A percentile compares a stretch with the other conserved stretches of the same genome.
Conservation (phyloP, 1,140 invertebrate species). For the Pseudoatta argentina region DNA sequence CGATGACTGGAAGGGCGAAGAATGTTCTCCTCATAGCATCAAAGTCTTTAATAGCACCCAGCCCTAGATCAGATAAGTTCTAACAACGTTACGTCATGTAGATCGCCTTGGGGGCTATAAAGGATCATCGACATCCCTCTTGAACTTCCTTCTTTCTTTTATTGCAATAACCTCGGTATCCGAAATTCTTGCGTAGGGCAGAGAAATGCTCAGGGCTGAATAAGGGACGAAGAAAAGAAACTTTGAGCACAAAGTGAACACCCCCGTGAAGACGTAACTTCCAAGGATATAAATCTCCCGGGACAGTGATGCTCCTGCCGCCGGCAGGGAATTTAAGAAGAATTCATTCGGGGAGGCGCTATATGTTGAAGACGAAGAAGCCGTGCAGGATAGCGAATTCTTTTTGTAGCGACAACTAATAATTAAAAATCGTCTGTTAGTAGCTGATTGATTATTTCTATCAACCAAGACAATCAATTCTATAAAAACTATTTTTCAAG, state of each 20-base stretch:
- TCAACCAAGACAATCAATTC: neutral
- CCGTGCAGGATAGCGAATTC: conserved; percentile 50
- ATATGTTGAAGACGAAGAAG: conserved; percentile 55
- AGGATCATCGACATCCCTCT: conserved; percentile 57
- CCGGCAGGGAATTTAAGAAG: conserved; percentile 65
- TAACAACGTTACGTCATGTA: conserved; percentile 56
- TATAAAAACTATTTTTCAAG: neutral
- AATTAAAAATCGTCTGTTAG: conserved; percentile 66
- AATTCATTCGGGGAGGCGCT: conserved; percentile 64
- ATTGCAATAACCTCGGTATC: conserved; percentile 48
- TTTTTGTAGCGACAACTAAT: conserved; percentile 50
- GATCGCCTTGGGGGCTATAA: conserved; percentile 45
- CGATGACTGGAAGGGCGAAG: conserved; percentile 38
- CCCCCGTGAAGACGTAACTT: conserved; percentile 61
- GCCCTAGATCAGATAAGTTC: conserved; percentile 56
- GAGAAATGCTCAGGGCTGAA: conserved; percentile 49
- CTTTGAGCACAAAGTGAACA: conserved; percentile 64
- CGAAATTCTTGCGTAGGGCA: conserved; percentile 50
- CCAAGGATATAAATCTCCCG: conserved; percentile 78
- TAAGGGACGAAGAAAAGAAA: conserved; percentile 66
- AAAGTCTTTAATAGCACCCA: conserved; percentile 49
- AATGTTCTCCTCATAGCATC: conserved; percentile 23
- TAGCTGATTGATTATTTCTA: conserved; percentile 35
- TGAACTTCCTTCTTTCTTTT: conserved; percentile 27
- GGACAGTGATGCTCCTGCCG: conserved; percentile 79